These are phyloP conservation scores for Rapana venosa DNA, from an alignment of 2,888 invertebrate species.

Conservation along the genomic window DNA sequence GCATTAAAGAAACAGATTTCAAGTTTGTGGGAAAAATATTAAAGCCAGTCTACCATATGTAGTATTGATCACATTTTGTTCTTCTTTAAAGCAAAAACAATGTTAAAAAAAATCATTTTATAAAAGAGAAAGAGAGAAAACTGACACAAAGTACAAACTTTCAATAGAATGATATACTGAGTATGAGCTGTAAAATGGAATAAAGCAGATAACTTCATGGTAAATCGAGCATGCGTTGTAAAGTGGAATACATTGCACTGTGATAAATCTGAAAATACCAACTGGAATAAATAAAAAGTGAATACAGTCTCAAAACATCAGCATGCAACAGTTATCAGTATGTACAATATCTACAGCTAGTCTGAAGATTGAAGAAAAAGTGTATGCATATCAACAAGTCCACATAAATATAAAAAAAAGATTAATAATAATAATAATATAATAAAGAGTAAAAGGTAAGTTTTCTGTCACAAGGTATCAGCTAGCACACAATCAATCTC, in stretches of 20 bases:
- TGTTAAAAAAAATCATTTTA: neutral
- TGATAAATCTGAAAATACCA: neutral
- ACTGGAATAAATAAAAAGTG: neutral
- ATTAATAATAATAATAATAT: neutral
- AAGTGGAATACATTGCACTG: neutral
- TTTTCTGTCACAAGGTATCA: neutral
- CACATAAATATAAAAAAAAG: neutral
- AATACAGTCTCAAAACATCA: neutral
- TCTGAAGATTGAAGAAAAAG: neutral
- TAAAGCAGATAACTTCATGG: neutral
- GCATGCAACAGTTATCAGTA: neutral
- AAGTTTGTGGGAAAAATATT: neutral
- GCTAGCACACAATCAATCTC: neutral
- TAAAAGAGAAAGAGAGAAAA: neutral
- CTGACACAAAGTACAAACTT: neutral
- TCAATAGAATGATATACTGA: neutral
- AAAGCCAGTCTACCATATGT: neutral
- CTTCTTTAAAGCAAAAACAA: neutral
- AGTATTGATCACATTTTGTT: neutral
- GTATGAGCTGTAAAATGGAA: neutral
- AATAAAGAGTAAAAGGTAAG: neutral
- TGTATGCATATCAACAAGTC: neutral
- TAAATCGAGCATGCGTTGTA: neutral
- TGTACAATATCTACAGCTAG: slow-evolving; percentile 1
- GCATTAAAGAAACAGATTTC: too few relatives aligned